These are phyloP conservation scores for Melolontha melolontha DNA, from an alignment of 2,888 invertebrate genomes.

Conservation along the genomic window DNA sequence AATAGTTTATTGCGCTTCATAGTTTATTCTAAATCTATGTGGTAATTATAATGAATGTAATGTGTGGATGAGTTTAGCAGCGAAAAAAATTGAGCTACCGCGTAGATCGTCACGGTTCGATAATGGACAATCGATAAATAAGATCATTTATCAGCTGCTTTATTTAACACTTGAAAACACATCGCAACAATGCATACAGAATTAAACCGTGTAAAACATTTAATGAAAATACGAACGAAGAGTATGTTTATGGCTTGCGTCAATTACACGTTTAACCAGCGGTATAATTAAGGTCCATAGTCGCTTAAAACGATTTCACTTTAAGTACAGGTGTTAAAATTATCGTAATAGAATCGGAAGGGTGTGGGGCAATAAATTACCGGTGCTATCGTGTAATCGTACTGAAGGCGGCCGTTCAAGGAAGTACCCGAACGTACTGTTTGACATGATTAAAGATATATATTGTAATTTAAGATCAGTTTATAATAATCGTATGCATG, in stretches of 20 bases:
- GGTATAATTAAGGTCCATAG: constrained; percentile 55
- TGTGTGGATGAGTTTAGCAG: constrained; percentile 23
- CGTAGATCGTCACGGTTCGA: constrained; percentile 48
- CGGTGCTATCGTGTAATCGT: constrained; percentile 58
- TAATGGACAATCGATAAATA: constrained; percentile 46
- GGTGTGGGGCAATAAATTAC: constrained; percentile 62
- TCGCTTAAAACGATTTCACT: constrained; percentile 54
- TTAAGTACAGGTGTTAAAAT: constrained; percentile 63
- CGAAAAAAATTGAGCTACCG: constrained; percentile 50
- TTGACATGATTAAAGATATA: constrained; percentile 53
- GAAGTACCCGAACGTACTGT: constrained; percentile 51
- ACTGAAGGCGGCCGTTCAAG: constrained; percentile 52
- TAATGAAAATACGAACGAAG: constrained; percentile 51
- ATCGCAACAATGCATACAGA: constrained; percentile 49
- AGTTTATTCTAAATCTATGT: not conserved
- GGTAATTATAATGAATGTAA: constrained; percentile 20
- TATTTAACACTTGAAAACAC: constrained; percentile 51
- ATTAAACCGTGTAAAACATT: constrained; percentile 53
- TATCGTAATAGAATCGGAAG: constrained; percentile 65
- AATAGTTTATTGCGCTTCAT: too few relatives aligned
- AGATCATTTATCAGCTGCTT: constrained; percentile 52
- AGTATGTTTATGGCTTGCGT: constrained; percentile 49
- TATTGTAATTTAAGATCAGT: constrained; percentile 54
- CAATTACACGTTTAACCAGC: constrained; percentile 54
- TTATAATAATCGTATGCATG: constrained; percentile 50